phyloP scores from a whole-genome alignment of 2,888 invertebrate genomes.

The Hydriomena furcata region DNA sequence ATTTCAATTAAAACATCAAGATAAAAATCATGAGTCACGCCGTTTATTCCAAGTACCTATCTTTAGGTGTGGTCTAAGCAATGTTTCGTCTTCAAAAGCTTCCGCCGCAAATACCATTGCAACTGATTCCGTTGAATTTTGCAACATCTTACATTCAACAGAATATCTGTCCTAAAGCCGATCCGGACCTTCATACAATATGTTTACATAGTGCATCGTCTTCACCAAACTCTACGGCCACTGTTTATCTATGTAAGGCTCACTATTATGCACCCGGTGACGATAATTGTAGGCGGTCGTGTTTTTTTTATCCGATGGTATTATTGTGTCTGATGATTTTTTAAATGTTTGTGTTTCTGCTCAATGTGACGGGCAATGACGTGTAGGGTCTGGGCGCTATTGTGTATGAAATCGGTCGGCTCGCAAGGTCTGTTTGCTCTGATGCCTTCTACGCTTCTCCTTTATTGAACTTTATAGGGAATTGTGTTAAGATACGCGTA shows the following conservation, averaged over 20 bases:
- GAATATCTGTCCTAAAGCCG: conserved; percentile 32
- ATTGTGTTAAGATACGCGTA: conserved; percentile 20
- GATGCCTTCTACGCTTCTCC: conserved; percentile 54
- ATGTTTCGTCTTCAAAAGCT: conserved; percentile 10
- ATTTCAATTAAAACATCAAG: no score
- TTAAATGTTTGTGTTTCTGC: conserved; percentile 80
- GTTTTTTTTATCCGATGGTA: conserved; percentile 47
- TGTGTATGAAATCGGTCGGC: conserved; percentile 63
- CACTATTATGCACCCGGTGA: conserved; percentile 64
- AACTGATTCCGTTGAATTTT: conserved; percentile 26
- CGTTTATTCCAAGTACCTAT: neutral
- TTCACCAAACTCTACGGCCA: conserved; percentile 54
- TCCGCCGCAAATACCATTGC: conserved; percentile 14
- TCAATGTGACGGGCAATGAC: conserved; percentile 73
- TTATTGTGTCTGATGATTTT: conserved; percentile 72
- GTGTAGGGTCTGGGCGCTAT: conserved; percentile 65
- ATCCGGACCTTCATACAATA: conserved; percentile 38
- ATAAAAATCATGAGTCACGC: no score
- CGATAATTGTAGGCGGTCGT: conserved; percentile 64
- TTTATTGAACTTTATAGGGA: conserved; percentile 48
- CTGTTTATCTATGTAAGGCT: conserved; percentile 70
- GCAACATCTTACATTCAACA: conserved; percentile 12
- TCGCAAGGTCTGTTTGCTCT: conserved; percentile 61
- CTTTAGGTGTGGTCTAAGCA: conserved; percentile 42
- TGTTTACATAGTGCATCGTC: conserved; percentile 56